These are phyloP conservation scores for Austrofundulus limnaeus DNA, from an alignment of 2,113 vertebrate species.

Conservation along the genomic window DNA sequence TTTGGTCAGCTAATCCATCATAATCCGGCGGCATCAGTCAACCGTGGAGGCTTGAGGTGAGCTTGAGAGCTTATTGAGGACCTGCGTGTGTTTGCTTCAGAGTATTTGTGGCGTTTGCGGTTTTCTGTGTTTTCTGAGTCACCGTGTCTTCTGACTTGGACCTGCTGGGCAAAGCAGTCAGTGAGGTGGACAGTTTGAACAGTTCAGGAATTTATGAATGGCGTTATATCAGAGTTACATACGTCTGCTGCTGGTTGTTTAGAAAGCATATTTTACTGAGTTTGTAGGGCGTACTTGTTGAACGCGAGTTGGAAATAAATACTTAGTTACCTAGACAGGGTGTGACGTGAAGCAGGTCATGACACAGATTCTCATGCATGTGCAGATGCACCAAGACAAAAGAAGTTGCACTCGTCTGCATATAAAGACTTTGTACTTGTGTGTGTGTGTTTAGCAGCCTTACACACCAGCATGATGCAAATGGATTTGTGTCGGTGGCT, in stretches of 20 bases:
- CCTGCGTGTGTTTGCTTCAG: slow-evolving; percentile 12
- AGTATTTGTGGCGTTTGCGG: slow-evolving; percentile 4
- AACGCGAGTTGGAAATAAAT: not conserved
- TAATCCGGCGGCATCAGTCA: slow-evolving; percentile 25
- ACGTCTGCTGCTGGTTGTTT: not conserved
- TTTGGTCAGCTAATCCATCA: slow-evolving; percentile 45
- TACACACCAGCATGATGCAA: slow-evolving; percentile 34
- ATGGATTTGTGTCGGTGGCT: slow-evolving; percentile 51
- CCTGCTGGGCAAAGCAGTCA: not conserved
- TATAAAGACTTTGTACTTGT: slow-evolving; percentile 1
- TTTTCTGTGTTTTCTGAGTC: not conserved
- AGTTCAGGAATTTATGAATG: not conserved
- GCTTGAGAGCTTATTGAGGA: slow-evolving; percentile 38
- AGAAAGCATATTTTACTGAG: not conserved
- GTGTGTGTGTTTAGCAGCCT: not conserved
- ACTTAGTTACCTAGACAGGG: not conserved
- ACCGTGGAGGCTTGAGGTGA: slow-evolving; percentile 49
- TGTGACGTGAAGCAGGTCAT: slow-evolving; percentile 29
- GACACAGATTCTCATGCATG: slow-evolving; percentile 11
- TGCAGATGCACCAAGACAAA: slow-evolving; percentile 2
- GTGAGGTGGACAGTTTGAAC: not conserved
- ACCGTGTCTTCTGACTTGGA: not conserved
- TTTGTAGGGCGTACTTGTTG: not conserved
- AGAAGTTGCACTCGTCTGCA: slow-evolving; percentile 1
- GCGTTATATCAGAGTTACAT: not conserved